Conservation (phyloP, 2,113 vertebrate species). For the Pagrus major region DNA sequence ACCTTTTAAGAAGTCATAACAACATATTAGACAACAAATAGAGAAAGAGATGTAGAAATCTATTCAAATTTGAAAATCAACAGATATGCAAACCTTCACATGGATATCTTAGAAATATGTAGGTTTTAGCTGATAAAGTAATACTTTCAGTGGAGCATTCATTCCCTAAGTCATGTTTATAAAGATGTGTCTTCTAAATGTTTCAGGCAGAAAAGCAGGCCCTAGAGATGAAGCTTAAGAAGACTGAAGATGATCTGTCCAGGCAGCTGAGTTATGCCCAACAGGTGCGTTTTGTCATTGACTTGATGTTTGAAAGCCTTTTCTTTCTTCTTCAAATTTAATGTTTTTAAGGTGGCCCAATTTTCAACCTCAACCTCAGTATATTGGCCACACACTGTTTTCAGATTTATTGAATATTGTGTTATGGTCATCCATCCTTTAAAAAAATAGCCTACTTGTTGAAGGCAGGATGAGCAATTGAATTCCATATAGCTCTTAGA, state of each 20-base stretch:
- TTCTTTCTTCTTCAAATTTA: too few species aligned
- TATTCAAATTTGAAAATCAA: not conserved
- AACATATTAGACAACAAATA: not conserved
- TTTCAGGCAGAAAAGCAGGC: conserved; percentile 88
- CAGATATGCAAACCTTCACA: not conserved
- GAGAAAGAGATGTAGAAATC: not conserved
- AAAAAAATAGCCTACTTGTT: too few species aligned
- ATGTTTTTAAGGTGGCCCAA: too few species aligned
- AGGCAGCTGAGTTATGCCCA: conserved; percentile 89
- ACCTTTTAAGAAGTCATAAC: not conserved
- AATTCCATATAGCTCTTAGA: too few species aligned
- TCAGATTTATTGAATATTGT: too few species aligned
- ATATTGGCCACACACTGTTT: too few species aligned
- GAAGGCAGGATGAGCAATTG: too few species aligned
- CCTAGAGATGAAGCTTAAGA: conserved; percentile 87
- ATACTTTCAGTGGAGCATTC: not conserved
- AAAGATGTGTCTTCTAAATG: not conserved
- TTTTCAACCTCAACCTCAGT: too few species aligned
- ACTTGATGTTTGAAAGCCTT: not conserved
- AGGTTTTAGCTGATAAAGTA: not conserved
- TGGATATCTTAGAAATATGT: not conserved
- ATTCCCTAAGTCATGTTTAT: not conserved
- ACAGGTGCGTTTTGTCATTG: conserved; percentile 83
- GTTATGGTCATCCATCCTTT: too few species aligned
- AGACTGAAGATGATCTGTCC: conserved; percentile 90